phyloP scores from a whole-genome alignment of 2,797 vertebrate genomes.

The Pogoniulus pusillus region DNA sequence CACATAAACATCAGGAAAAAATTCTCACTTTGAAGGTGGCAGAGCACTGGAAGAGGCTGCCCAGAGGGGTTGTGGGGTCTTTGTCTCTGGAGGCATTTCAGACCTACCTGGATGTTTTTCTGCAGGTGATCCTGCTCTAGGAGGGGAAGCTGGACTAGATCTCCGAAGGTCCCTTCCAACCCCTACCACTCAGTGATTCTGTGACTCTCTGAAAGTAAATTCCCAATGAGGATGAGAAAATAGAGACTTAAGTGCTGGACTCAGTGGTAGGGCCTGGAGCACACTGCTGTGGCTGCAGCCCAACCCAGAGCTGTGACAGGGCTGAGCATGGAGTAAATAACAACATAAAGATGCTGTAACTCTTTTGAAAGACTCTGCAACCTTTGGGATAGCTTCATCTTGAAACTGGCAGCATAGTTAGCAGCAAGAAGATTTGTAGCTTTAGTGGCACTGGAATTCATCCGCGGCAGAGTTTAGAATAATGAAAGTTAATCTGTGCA shows the following conservation, averaged over 20 bases:
- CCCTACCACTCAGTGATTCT: too few relatives aligned
- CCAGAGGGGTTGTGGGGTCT: too few relatives aligned
- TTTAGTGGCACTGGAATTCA: neutral
- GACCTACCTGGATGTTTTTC: too few relatives aligned
- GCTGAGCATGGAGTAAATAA: neutral
- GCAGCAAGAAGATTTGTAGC: neutral
- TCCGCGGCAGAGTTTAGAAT: neutral
- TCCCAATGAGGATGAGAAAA: neutral
- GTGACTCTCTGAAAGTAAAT: neutral
- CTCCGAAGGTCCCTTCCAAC: too few relatives aligned
- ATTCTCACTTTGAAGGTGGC: too few relatives aligned
- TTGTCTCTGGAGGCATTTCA: too few relatives aligned
- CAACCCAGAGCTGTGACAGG: neutral
- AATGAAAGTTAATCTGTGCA: neutral
- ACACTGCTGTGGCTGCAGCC: neutral
- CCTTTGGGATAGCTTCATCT: neutral
- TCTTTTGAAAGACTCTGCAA: neutral
- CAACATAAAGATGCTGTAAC: neutral
- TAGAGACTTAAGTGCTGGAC: neutral
- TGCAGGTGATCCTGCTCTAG: too few relatives aligned
- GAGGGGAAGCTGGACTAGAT: too few relatives aligned
- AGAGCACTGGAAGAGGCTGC: too few relatives aligned
- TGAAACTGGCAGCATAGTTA: neutral
- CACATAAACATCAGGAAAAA: too few relatives aligned
- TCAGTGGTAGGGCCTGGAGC: neutral